Base-by-base conservation (phyloP, 1,140 invertebrate genomes). In the Arctopsyche grandis region DNA sequence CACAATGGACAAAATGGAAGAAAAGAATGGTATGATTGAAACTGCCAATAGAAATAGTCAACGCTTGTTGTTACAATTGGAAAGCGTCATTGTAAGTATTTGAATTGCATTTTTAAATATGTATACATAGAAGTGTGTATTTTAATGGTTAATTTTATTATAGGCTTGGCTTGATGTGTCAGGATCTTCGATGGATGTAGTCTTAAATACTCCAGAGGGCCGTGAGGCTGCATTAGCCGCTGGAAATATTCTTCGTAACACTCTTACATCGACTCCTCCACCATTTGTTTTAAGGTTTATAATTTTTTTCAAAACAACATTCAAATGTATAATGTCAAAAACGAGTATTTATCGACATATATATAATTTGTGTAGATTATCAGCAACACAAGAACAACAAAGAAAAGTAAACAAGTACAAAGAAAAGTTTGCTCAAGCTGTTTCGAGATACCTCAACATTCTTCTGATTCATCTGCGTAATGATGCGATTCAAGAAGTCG, bases 371-470 rank as follows among this genome's bases (percentile, higher is more conserved):
- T 60, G 91, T 1, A 92, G 93, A 81, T 89, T 97, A 85, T 90
- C 91, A 73, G 96, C 96, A 46, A 95, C 97, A 1, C 93, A 95
- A 84, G 97, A 98, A 87, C 96, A 98, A 85, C 92, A 93, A 84
- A 93, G 94, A 83, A 91, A 93, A 22, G 93, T 98, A 83, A 93
- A 94, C 70, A 96, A 96, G 86, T 91, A 94, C 79, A 93, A 93
- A 85, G 91, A 91, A n/a, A 94, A 93, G 86, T 97, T 98, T 86
- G 94, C 95, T 9, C 90, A 93, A 69, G 92, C 93, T 24, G 90
- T 98, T 21, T 93, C 93, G 46, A 90, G 96, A 46, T 95, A 98
- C 87, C 88, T 99, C 14, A 98, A 97, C 85, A 98, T 98, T 89
- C 89, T 97, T 48, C 97, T 98, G 80, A 96, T 98, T 85, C 95